Conservation (phyloP, 92 coral and sea anemone species). For the Virgularia gustaviana region DNA sequence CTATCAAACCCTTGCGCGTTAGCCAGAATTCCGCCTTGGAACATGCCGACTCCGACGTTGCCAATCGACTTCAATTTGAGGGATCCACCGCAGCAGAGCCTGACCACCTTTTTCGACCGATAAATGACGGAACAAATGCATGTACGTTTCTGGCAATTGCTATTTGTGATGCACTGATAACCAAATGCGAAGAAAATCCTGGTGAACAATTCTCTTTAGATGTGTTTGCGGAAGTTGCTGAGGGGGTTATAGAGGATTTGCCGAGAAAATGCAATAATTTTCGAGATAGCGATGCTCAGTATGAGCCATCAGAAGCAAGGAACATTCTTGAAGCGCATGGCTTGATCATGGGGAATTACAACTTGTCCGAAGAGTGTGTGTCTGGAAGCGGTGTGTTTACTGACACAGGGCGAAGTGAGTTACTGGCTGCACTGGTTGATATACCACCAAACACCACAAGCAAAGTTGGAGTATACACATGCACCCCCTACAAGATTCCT, state of each 20-base stretch:
- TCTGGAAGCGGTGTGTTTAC: slow-evolving; percentile 30
- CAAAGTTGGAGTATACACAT: slow-evolving; percentile 30
- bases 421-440: slow-evolving; percentile 14
- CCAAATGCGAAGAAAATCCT: too few species aligned
- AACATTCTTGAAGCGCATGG: slow-evolving; percentile 21
- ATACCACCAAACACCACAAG: background rate
- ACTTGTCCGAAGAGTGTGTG: slow-evolving; percentile 36
- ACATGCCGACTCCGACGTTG: background rate
- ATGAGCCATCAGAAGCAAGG: slow-evolving; percentile 39
- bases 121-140: slow-evolving; percentile 32
- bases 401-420: slow-evolving; percentile 27
- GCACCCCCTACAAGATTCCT: slow-evolving; percentile 5
- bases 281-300: slow-evolving; percentile 20
- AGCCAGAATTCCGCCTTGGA: slow-evolving; percentile 28
- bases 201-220: slow-evolving; percentile 10
- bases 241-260: slow-evolving; percentile 4
- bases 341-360: slow-evolving; percentile 27
- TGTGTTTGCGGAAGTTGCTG: slow-evolving; percentile 6
- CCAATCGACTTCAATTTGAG: background rate
- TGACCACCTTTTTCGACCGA: background rate
- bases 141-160: slow-evolving; percentile 7
- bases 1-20: background rate
- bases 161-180: slow-evolving; percentile 3
- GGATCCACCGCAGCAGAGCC: background rate
- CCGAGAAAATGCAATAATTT: slow-evolving; percentile 24